These are phyloP conservation scores for Invenusta paracnida DNA, from an alignment of 2,888 invertebrate species.

Conservation along the genomic window DNA sequence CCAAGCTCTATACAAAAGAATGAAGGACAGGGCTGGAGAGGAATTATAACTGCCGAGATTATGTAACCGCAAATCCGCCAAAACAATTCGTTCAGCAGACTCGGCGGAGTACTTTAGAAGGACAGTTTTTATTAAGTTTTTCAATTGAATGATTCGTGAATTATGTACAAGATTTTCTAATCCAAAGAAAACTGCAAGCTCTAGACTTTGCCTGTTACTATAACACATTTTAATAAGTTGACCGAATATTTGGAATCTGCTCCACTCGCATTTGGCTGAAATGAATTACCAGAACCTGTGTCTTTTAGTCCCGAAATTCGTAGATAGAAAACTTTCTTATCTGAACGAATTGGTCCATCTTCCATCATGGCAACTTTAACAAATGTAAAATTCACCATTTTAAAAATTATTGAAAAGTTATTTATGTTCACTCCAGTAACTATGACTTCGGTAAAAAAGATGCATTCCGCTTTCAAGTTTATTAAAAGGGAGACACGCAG, in stretches of 20 bases:
- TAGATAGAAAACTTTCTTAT: background rate
- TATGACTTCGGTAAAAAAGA: background rate
- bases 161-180: background rate
- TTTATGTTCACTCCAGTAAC: background rate
- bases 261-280: background rate
- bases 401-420: background rate
- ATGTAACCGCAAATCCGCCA: background rate
- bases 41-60: background rate
- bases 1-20: background rate
- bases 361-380: background rate
- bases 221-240: background rate
- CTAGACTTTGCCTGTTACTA: background rate
- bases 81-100: background rate
- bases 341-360: background rate
- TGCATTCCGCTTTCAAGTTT: background rate
- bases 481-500: background rate
- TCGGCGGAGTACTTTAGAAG: background rate
- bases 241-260: background rate
- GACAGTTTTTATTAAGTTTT: background rate
- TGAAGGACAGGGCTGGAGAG: background rate
- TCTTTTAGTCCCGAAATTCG: background rate
- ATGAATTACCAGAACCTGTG: background rate
- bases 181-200: background rate
- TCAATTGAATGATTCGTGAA: background rate
- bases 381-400: background rate